Base-by-base conservation (phyloP, 2,113 vertebrate genomes). In the Phylloscopus trochiloides region DNA sequence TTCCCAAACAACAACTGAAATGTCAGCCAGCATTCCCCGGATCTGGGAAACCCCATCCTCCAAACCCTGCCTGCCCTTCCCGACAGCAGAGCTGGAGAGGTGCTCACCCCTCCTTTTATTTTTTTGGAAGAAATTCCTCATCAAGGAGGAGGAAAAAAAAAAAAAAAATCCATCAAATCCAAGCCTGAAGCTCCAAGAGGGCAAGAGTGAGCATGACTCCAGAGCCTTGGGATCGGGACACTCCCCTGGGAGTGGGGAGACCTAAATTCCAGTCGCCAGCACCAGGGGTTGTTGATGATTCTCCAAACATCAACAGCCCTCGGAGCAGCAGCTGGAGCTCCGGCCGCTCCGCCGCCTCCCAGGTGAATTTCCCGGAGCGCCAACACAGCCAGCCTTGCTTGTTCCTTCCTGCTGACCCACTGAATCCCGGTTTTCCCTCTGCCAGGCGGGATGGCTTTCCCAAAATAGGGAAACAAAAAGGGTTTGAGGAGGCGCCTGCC, bases 161-260 rank as follows among this genome's bases (percentile, higher is more conserved):
- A 25, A 10, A 1, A 42, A 47, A 17, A 40, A 14, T 12, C 79
- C 48, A 34, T 22, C 58, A 80, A 88, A 65, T 31, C 50, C 42
- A 93, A 97, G 71, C 90, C 88, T 83, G 90, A 86, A 93, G 86
- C 94, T 97, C 92, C 86, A 76, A 76, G 78, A 97, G 90, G 96
- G 82, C 95, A 97, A 94, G 95, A 95, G 91, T 17, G 75, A 96
- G 95, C 96, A 77, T 74, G 86, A 95, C 67, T 96, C 50, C 12
- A 0, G 78, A 97, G 94, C 94, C 78, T 58, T 92, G 72, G 91
- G 92, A 95, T 71, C 1, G 1, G 82, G 94, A 85, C 96, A 94
- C 95, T 96, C 95, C 95, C 90, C 77, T 90, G 96, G 96, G 90
- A 97, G 92, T 86, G 95, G 95, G 94, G 78, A 97, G 94, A 92